Evolutionary conservation across 2,113 vertebrate species (phyloP), one percentile per base, ranked within the genome.

Genomic region (Rhinolophus ferrumequinum): DNA sequence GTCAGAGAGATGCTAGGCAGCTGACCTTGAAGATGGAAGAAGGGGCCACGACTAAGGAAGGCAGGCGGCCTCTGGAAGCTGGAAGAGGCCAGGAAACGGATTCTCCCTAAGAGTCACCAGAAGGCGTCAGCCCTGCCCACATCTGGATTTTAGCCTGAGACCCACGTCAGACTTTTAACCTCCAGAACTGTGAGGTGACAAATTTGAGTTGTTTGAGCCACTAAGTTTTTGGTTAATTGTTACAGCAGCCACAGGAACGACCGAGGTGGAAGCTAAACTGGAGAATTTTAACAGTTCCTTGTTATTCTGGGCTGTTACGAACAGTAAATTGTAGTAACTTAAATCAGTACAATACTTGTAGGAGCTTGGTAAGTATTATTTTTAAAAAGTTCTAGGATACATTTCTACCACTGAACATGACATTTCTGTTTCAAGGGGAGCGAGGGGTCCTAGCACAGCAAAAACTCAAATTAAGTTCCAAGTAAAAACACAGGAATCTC

Each of bases 241-340:
- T 10, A 69, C 16, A 0, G n/a, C 50, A 56, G 26, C 83, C 83
- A 52, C 7, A 38, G 22, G 52, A 54, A 54, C 5, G 1, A 24
- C 38, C 5, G 0, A 5, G 22, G 22, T 28, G 24, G 50, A 26
- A 3, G 41, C 41, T 9, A 22, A 15, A 1, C 22, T 28, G 22
- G 41, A 12, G 9, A n/a, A 50, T 19, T 26, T 64, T 12, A 35
- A 52, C 1, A 5, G 54, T 15, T 33, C 7, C 30, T 8, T 14
- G 19, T 16, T 56, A 54, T 33, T 44, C 1, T 15, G 38, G 30
- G 38, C 30, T 47, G 19, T 44, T 26, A 33, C 44, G 9, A 33
- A 35, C 19, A 3, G 21, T 8, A 1, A 22, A 4, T 24, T 5
- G 1, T 7, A 44, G 38, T 58, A 2, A 56, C 56, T 35, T 21